Base-by-base conservation (phyloP, 1,140 invertebrate genomes). In the Eriosoma lanigerum region DNA sequence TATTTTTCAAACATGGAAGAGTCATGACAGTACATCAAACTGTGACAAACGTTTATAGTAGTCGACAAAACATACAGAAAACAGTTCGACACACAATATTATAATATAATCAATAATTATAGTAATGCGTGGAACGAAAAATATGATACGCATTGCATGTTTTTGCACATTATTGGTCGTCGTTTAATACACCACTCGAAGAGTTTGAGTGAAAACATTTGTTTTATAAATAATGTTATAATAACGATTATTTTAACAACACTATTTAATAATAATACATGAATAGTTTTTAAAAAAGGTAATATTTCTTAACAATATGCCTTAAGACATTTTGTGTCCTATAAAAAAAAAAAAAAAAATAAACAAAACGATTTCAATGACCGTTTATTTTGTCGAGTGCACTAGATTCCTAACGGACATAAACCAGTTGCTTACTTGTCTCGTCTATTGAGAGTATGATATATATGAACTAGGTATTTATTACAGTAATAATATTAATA, bases 341-440 rank as follows among this genome's bases (percentile, higher is more conserved):
- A 72, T n/a, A 72, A 52, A 70, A 50, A 70, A 8, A 19, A 10
- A 50, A 4, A 72, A 52, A 70, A 50, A 70, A 8, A 19, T 15
- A 50, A 4, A 50, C 17, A 3, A n/a, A n/a, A n/a, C n/a, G n/a
- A n/a, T n/a, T n/a, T 13, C 24, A 12, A 46, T 24, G 64, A 1
- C 48, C 48, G 68, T 72, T 52, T 52, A 17, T n/a, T n/a, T n/a
- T n/a, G n/a, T 26, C 66, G 13, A 70, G 48, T 15, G 46, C 6
- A 48, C 46, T 70, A 26, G 13, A 70, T 70, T 50, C 38, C 44
- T 9, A 46, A 32, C 21, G 32, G 32, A 12, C 24, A 17, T 13
- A 70, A 70, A 70, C 66, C 66, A 50, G 66, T 70, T 50, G 66
- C 4, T 46, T 26, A 46, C 44, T 68, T 13, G 15, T 70, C 48